Conservation (phyloP, 2,113 vertebrate species). For the Sus scrofa region T2T-Sscrofa CM000817.6:138343501-138344000, state of each 20-base stretch:
- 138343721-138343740: not conserved
- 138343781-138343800: not conserved
- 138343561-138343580: not conserved
- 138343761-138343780: not conserved
- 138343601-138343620: not conserved
- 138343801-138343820: not conserved
- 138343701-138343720: not conserved
- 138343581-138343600: not conserved
- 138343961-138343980: not conserved
- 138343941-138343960: not conserved
- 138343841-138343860: not conserved
- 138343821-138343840: not conserved
- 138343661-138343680: not conserved
- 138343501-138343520: not conserved
- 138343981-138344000: not conserved
- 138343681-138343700: not conserved
- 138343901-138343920: not conserved
- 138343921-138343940: not conserved
- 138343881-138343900: accelerated
- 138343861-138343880: not conserved
- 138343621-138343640: not conserved
- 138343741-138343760: not conserved
- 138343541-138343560: not conserved
- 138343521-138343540: not conserved
- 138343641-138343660: not conserved